phyloP scores from a whole-genome alignment of 2,797 vertebrate genomes.

The Tinamus major region DNA sequence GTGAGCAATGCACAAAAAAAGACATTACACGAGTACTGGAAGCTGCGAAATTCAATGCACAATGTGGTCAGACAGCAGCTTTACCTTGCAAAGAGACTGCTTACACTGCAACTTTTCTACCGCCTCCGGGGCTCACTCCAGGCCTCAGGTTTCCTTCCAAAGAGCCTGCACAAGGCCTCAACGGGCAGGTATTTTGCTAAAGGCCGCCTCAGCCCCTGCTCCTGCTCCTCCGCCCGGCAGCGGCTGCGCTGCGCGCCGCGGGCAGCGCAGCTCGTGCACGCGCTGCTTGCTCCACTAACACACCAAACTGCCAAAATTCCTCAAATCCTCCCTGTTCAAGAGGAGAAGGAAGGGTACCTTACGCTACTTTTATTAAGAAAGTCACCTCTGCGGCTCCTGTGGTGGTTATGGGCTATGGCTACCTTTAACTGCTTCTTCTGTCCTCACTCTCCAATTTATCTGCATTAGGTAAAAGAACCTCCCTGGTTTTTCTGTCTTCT shows the following conservation, averaged over 20 bases:
- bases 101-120: neutral
- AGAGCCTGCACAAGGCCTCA: neutral
- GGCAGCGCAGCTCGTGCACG: neutral
- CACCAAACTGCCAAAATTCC: neutral
- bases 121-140: neutral
- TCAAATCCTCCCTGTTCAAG: neutral
- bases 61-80: neutral
- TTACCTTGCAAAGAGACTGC: neutral
- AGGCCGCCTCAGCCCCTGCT: neutral
- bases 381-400: neutral
- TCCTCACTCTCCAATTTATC: neutral
- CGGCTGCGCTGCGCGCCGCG: too few relatives aligned
- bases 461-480: neutral
- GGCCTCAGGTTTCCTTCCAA: neutral
- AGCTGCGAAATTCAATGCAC: neutral
- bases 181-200: neutral
- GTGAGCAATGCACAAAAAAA: neutral
- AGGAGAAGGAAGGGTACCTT: neutral
- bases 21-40: neutral
- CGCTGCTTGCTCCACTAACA: neutral
- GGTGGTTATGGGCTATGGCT: neutral
- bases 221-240: too few relatives aligned
- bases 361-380: neutral
- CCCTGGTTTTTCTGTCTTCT: neutral
- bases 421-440: neutral